Conservation (phyloP, 2,888 invertebrate genomes). For the Phalera bucephala region DNA sequence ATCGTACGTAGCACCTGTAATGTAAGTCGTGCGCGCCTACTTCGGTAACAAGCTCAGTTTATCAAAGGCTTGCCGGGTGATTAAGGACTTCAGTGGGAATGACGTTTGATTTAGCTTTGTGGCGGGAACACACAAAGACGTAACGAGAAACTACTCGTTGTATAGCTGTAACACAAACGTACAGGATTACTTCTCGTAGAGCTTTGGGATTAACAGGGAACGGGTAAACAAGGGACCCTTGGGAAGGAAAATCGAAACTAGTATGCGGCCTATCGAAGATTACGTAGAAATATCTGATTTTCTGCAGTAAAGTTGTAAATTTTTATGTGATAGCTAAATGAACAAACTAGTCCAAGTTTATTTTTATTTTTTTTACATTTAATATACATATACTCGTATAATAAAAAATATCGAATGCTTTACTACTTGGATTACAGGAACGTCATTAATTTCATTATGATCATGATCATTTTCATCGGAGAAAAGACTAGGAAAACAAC, state of each 20-base stretch:
- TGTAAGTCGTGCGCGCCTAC: conserved; percentile 13
- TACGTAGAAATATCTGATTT: neutral
- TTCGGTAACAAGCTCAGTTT: conserved; percentile 43
- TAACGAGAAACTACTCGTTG: conserved; percentile 20
- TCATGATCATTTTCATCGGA: too few relatives aligned
- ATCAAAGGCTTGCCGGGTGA: conserved; percentile 60
- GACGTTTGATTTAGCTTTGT: conserved; percentile 68
- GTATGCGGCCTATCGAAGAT: neutral
- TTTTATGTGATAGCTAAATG: too few relatives aligned
- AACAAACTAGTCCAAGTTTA: too few relatives aligned
- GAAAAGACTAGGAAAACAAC: too few relatives aligned
- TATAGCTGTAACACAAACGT: conserved; percentile 12
- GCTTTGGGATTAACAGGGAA: conserved; percentile 6
- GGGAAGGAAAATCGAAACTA: neutral
- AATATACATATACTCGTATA: neutral
- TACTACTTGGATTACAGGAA: too few relatives aligned
- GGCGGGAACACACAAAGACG: conserved; percentile 23
- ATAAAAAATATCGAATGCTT: too few relatives aligned
- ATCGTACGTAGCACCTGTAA: neutral
- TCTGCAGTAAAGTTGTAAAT: too few relatives aligned
- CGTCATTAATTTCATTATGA: too few relatives aligned
- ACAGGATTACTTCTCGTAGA: conserved; percentile 10
- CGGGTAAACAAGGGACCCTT: conserved; percentile 4
- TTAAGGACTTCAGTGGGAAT: conserved; percentile 62
- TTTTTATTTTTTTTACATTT: neutral